Evolutionary conservation across 2,113 vertebrate species (phyloP).

Genomic region (Xiphophorus maculatus): DNA sequence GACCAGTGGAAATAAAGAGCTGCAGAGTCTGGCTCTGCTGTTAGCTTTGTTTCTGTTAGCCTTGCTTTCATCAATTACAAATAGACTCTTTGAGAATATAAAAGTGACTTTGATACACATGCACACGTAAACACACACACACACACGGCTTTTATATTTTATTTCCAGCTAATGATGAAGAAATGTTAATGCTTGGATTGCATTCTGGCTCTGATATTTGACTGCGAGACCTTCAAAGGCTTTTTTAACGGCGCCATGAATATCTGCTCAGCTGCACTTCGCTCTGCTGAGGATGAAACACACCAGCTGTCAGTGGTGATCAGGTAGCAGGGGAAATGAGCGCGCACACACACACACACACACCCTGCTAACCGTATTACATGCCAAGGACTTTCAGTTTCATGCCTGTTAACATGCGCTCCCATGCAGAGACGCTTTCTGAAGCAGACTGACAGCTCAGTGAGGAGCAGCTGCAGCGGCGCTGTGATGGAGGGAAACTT

Average conservation of each 20-base stretch:
- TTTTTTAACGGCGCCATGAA: constrained; percentile 41
- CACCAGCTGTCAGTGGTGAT: constrained; percentile 48
- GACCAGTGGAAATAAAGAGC: not conserved
- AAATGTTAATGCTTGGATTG: not conserved
- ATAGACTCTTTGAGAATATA: not conserved
- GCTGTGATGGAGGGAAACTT: constrained; percentile 22
- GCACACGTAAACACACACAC: not conserved
- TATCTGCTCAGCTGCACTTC: constrained; percentile 23
- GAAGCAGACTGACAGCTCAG: constrained; percentile 38
- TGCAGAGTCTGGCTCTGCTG: not conserved
- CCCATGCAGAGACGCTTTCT: not conserved
- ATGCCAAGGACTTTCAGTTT: constrained; percentile 33
- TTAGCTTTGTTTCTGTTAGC: not conserved
- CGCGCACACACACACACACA: not conserved
- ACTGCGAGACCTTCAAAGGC: not conserved
- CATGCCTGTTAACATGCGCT: constrained; percentile 24
- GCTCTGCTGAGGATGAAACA: constrained; percentile 47
- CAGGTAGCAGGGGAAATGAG: constrained; percentile 18
- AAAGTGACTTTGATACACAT: not conserved
- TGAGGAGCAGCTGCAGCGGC: constrained; percentile 20
- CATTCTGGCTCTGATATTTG: not conserved
- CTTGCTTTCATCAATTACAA: not conserved
- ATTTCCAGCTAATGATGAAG: not conserved
- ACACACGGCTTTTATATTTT: not conserved
- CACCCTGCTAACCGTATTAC: constrained; percentile 28